phyloP scores from a whole-genome alignment of 2,888 invertebrate species.

The Abrostola triplasia region DNA sequence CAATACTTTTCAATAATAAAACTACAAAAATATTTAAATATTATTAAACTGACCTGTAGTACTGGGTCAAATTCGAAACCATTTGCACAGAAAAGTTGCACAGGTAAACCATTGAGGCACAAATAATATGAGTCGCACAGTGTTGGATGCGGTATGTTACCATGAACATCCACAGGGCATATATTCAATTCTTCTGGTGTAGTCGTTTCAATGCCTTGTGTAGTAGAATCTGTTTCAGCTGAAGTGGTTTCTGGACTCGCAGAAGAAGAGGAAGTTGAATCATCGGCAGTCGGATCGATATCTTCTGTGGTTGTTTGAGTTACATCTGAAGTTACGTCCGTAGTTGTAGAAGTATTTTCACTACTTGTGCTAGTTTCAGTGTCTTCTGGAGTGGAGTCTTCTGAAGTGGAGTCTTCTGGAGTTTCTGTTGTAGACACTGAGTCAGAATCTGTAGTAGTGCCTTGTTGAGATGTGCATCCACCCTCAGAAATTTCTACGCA shows the following conservation, averaged over 20 bases:
- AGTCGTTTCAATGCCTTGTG: constrained; percentile 7
- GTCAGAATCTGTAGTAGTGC: constrained; percentile 16
- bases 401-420: not conserved
- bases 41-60: constrained; percentile 30
- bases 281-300: constrained; percentile 1
- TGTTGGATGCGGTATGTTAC: constrained; percentile 64
- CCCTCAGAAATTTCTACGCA: constrained; percentile 49
- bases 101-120: constrained; percentile 62
- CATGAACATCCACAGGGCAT: constrained; percentile 60
- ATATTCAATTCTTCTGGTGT: constrained; percentile 18
- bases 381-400: not conserved
- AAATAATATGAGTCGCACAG: constrained; percentile 64
- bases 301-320: constrained; percentile 11
- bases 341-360: constrained; percentile 4
- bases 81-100: constrained; percentile 57
- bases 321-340: constrained; percentile 3
- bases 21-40: not conserved
- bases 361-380: constrained; percentile 10
- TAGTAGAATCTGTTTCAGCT: constrained; percentile 1
- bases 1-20: not conserved
- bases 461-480: constrained; percentile 46
- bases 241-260: no score
- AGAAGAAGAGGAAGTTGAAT: no score
- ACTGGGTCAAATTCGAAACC: constrained; percentile 64
- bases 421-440: constrained; percentile 8